Evolutionary conservation across 2,113 vertebrate species (phyloP).

Genomic region (Natator depressus): DNA sequence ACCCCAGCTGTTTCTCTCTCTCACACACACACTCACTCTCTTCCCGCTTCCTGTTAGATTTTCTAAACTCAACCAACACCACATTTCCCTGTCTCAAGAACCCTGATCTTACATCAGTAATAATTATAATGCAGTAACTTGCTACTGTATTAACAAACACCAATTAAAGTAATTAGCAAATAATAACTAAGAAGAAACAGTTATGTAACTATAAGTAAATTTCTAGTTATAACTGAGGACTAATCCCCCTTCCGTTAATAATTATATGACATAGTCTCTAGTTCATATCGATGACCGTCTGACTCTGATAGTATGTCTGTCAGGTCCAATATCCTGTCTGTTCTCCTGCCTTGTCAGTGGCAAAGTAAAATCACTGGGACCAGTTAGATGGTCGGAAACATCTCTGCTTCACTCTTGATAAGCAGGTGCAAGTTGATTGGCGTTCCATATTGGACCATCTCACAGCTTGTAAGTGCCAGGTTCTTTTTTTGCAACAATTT

Average conservation of each 20-base stretch:
- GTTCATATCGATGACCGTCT: background rate
- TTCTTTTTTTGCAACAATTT: background rate
- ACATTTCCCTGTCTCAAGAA: background rate
- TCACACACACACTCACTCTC: no score
- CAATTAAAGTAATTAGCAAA: background rate
- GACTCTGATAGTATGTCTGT: background rate
- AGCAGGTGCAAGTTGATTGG: background rate
- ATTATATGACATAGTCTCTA: background rate
- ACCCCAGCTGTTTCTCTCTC: no score
- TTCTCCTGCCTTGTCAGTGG: background rate
- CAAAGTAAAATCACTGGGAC: background rate
- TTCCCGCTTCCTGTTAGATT: background rate
- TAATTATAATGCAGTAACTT: background rate
- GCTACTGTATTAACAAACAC: background rate
- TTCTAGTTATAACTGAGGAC: background rate
- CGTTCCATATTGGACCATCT: background rate
- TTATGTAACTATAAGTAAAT: background rate
- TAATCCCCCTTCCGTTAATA: background rate
- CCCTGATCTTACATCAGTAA: background rate
- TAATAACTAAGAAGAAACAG: background rate
- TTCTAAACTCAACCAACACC: background rate
- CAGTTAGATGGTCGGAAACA: background rate
- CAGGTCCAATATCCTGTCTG: background rate
- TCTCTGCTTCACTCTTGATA: background rate
- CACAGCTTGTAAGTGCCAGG: no score